phyloP scores from a whole-genome alignment of 1,140 invertebrate species.

The Sycobia sp. region DNA sequence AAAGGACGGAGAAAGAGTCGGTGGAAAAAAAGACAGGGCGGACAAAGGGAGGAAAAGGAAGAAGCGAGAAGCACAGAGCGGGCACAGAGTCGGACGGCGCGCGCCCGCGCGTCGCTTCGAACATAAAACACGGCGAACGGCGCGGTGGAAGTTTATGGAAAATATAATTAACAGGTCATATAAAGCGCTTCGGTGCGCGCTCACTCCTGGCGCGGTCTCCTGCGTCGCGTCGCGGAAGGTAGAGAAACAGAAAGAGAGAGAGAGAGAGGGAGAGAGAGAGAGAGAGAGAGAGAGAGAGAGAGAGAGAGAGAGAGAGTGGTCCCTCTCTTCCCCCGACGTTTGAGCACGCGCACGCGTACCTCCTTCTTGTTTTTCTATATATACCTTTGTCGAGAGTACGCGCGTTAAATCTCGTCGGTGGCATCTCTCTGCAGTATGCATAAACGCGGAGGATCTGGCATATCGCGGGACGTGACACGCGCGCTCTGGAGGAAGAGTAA shows the following conservation, averaged over 20 bases:
- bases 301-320: conserved; percentile 43
- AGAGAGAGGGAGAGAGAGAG: neutral
- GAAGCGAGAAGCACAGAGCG: neutral
- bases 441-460: too few species aligned
- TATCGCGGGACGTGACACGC: too few species aligned
- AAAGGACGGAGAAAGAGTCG: conserved; percentile 2
- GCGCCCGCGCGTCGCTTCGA: conserved; percentile 27
- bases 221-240: neutral
- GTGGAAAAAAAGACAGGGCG: neutral
- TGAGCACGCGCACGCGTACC: too few species aligned
- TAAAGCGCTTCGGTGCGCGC: conserved; percentile 29
- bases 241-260: too few species aligned
- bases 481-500: too few species aligned
- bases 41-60: neutral
- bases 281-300: conserved; percentile 42
- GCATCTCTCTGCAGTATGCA: too few species aligned
- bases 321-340: too few species aligned
- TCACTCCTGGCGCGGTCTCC: conserved; percentile 21
- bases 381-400: too few species aligned
- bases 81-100: too few species aligned
- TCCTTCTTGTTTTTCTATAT: too few species aligned
- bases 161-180: conserved; percentile 48
- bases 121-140: conserved; percentile 41
- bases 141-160: conserved; percentile 42
- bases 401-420: too few species aligned